Conservation (phyloP, 2,113 vertebrate genomes). For the Tonatia bakeri region DNA sequence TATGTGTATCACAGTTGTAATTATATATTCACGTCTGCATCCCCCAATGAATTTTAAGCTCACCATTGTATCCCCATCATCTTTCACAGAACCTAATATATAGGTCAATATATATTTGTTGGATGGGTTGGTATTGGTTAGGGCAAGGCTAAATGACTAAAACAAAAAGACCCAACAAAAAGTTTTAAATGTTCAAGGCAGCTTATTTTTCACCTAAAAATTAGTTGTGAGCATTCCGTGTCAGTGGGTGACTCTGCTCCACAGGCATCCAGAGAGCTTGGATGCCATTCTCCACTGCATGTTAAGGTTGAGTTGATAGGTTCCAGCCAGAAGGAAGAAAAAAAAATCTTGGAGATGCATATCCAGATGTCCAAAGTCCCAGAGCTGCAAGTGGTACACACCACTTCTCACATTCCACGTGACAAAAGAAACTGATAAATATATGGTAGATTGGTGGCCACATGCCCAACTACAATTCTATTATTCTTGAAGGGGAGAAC, state of each 20-base stretch:
- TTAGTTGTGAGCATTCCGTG: neutral
- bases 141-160: neutral
- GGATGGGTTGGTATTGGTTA: neutral
- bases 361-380: neutral
- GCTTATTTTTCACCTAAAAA: constrained; percentile 3
- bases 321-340: neutral
- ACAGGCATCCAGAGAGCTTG: neutral
- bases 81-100: neutral
- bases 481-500: neutral
- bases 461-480: neutral
- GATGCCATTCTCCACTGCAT: neutral
- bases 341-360: neutral
- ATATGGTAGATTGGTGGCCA: neutral
- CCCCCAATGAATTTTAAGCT: neutral
- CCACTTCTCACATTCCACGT: neutral
- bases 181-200: neutral
- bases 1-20: neutral
- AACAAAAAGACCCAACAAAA: neutral
- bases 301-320: neutral
- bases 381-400: neutral
- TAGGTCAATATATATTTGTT: neutral
- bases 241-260: neutral
- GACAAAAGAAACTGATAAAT: neutral
- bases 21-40: neutral
- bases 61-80: neutral